Conservation (phyloP, 2,888 invertebrate genomes). For the Strigamia maritima region DNA sequence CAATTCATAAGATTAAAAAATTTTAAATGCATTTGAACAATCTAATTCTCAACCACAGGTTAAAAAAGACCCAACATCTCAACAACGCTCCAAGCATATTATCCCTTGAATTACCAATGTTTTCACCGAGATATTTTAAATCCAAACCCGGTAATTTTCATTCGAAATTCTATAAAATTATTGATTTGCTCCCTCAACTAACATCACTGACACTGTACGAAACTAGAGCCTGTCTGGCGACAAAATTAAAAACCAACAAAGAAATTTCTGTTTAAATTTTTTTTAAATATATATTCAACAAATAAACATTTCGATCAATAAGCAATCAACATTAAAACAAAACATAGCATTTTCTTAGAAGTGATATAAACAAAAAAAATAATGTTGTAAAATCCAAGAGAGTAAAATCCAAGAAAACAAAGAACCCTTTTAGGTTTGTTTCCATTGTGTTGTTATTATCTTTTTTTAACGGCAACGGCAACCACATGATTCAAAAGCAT, state of each 20-base stretch:
- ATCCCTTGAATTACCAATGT: background rate
- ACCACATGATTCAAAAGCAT: background rate
- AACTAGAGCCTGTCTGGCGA: background rate
- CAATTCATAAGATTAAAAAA: background rate
- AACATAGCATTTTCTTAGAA: background rate
- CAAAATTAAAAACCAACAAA: background rate
- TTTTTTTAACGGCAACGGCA: background rate
- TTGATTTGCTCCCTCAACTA: background rate
- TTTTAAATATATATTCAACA: background rate
- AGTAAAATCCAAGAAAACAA: background rate
- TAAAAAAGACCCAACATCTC: background rate
- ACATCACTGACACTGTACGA: background rate
- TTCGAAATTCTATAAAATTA: background rate
- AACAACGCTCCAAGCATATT: too few relatives aligned
- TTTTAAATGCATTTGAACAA: background rate
- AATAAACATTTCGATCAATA: background rate
- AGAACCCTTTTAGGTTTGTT: background rate
- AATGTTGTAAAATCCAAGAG: background rate
- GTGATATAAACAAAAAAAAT: background rate
- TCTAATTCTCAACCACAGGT: background rate
- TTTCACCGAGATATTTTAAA: background rate
- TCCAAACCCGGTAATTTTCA: background rate
- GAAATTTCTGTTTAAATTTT: background rate
- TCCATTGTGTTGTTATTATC: background rate
- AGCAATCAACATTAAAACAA: background rate